Base-by-base conservation (phyloP, 23 tunicate genomes). In the Styela clava region DNA sequence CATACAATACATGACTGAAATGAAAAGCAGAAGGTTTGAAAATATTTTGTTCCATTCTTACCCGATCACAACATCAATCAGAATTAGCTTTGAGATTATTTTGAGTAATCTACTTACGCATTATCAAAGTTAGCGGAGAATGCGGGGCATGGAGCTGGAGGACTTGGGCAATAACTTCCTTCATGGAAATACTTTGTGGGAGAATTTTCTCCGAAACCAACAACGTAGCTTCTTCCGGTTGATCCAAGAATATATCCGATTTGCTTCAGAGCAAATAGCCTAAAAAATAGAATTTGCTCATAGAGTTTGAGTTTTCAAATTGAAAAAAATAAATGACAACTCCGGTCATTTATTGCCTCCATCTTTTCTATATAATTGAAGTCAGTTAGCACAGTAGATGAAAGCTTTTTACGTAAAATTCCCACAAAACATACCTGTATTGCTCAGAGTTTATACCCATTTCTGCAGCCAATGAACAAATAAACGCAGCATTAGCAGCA, bases 401-500 rank as follows among this genome's bases (percentile, higher is more conserved):
- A n/a, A n/a, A n/a, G n/a, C n/a, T n/a, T n/a, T n/a, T n/a, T n/a
- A n/a, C n/a, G n/a, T n/a, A n/a, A n/a, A n/a, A n/a, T n/a, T n/a
- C n/a, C n/a, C n/a, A n/a, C n/a, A n/a, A n/a, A n/a, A n/a, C 56
- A 44, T 36, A 83, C 92, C 88, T 83, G 86, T 87, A 88, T 34
- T 37, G 62, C 9, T 63, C 37, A 2, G 83, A 31, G 27, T 83
- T 82, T 26, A 94, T 77, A 0, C 83, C 83, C 25, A 80, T 84
- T 32, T 94, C 99, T 2, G 99, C 95, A 24, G 86, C 95, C 16
- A 94, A 35, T 25, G 84, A 62, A 68, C 99, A 94, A 1, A 94
- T 65, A 34, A 94, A 85, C 0, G 99, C 99, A 3, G 95, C 74
- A 68, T 94, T 94, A 12, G 99, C 91, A 16, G 99, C 95, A 64